phyloP scores from a whole-genome alignment of 2,797 vertebrate species.

The Oceanodroma leucorhoa region DNA sequence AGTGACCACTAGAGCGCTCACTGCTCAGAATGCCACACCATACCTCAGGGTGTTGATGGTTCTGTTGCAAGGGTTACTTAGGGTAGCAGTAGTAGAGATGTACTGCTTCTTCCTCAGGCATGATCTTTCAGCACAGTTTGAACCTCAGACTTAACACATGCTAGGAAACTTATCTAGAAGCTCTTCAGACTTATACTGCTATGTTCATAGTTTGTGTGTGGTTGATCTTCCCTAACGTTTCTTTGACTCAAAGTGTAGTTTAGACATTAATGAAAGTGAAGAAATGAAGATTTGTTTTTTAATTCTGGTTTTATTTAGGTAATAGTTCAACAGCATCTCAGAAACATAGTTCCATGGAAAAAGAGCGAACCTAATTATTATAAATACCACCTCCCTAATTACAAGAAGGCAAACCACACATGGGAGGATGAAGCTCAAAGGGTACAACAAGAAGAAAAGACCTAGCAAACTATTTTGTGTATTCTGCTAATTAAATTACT shows the following conservation, averaged over 20 bases:
- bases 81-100: background rate
- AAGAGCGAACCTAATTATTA: background rate
- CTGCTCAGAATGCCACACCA: background rate
- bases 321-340: background rate
- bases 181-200: background rate
- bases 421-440: background rate
- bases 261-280: background rate
- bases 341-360: background rate
- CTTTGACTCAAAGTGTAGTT: background rate
- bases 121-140: background rate
- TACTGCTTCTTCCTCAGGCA: background rate
- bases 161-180: background rate
- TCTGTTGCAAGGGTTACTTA: background rate
- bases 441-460: background rate
- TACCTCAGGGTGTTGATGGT: no score
- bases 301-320: background rate
- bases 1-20: background rate
- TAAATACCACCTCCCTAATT: background rate
- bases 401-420: background rate
- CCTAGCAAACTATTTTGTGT: background rate
- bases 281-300: background rate
- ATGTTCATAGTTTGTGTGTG: background rate
- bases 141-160: rapidly evolving
- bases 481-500: background rate
- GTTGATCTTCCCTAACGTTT: background rate